Evolutionary conservation across 2,888 invertebrate genomes (phyloP).

Genomic region (Homarus gammarus): DNA sequence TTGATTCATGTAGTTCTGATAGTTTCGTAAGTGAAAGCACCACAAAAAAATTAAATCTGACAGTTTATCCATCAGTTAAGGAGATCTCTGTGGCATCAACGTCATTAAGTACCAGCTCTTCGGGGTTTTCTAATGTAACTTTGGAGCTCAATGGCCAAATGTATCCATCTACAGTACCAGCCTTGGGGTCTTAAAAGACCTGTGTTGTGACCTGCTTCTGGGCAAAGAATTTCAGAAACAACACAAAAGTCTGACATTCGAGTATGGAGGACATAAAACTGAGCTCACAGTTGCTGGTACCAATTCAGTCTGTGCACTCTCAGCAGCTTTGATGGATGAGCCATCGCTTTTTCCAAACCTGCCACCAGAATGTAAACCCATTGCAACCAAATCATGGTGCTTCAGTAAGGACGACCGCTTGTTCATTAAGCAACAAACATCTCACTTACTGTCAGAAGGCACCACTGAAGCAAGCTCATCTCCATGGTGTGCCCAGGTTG

Average conservation of each 20-base stretch:
- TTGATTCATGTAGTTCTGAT: background rate
- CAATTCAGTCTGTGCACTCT: slow-evolving; percentile 15
- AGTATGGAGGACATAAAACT: slow-evolving; percentile 22
- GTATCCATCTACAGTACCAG: slow-evolving; percentile 13
- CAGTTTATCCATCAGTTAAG: background rate
- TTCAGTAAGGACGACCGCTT: slow-evolving; percentile 34
- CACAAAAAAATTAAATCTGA: slow-evolving; percentile 5
- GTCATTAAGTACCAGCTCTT: slow-evolving; percentile 1
- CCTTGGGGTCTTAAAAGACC: background rate
- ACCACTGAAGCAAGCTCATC: slow-evolving; percentile 74
- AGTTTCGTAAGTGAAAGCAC: slow-evolving; percentile 5
- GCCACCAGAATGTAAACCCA: slow-evolving; percentile 31
- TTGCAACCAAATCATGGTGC: background rate
- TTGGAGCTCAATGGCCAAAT: background rate
- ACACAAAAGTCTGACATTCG: background rate
- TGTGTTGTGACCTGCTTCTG: slow-evolving; percentile 1
- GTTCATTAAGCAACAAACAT: slow-evolving; percentile 14
- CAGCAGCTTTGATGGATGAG: slow-evolving; percentile 33
- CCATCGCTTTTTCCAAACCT: slow-evolving; percentile 8
- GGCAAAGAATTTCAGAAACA: slow-evolving; percentile 44
- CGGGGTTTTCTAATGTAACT: background rate
- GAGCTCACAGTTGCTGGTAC: background rate
- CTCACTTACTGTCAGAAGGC: background rate
- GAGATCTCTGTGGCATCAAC: slow-evolving; percentile 3
- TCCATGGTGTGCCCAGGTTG: slow-evolving; percentile 72